Percentiles rank a stretch among this genome's conserved stretches.
Evolutionary conservation across 2,113 vertebrate genomes (phyloP).

Genomic region (Macquaria australasica): DNA sequence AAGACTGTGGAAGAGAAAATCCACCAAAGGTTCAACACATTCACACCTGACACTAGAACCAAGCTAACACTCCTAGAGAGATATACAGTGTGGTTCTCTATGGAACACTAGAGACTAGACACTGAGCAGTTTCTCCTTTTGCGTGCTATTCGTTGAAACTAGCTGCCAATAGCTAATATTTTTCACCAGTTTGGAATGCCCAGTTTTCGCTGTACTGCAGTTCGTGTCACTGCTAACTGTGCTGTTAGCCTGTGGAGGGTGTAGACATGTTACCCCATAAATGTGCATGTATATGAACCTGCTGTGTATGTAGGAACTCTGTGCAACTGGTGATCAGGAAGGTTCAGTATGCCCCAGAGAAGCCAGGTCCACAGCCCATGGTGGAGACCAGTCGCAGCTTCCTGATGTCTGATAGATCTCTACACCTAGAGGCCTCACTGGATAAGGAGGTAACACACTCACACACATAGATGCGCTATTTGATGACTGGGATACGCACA

Average conservation of each 20-base stretch:
- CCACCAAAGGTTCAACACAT: conserved; percentile 87
- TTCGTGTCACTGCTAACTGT: not conserved
- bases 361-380: conserved; percentile 88
- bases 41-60: conserved; percentile 48
- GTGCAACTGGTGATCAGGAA: conserved; percentile 90
- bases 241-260: conserved; percentile 67
- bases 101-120: not conserved
- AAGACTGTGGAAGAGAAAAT: conserved; percentile 90
- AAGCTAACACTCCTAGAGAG: not conserved
- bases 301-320: conserved; percentile 83
- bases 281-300: not conserved
- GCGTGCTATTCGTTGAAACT: not conserved
- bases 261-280: not conserved
- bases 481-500: not conserved
- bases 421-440: conserved; percentile 89
- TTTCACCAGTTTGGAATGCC: not conserved
- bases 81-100: not conserved
- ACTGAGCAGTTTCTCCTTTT: not conserved
- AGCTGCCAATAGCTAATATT: not conserved
- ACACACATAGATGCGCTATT: not conserved
- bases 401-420: conserved; percentile 89
- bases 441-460: conserved; percentile 87
- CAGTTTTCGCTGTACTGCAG: not conserved
- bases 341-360: conserved; percentile 91
- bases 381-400: conserved; percentile 90